Percentiles rank a stretch among this genome's conserved stretches.
Evolutionary conservation across 2,113 vertebrate species (phyloP).

Genomic region (Gadus chalcogrammus): DNA sequence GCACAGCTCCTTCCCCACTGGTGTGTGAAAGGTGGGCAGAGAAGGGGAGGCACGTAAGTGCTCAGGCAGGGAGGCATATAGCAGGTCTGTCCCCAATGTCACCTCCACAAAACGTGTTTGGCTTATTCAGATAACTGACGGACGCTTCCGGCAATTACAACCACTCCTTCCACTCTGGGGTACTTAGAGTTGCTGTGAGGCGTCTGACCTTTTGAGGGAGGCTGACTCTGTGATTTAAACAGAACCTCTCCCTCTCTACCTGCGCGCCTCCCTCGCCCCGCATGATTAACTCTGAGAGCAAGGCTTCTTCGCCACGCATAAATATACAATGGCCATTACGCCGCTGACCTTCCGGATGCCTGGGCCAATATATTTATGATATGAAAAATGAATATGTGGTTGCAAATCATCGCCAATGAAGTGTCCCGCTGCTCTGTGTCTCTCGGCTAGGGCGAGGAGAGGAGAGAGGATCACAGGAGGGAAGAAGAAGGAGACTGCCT

Average conservation of each 20-base stretch:
- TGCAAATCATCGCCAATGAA: constrained; percentile 52
- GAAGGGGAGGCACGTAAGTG: neutral
- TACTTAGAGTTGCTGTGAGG: constrained; percentile 32
- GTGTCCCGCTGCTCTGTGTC: constrained; percentile 40
- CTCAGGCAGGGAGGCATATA: neutral
- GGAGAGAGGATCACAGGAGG: constrained; percentile 9
- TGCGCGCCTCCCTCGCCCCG: constrained; percentile 44
- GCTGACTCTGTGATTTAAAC: constrained; percentile 49
- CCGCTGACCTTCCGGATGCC: constrained; percentile 55
- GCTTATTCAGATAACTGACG: constrained; percentile 24
- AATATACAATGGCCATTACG: constrained; percentile 63
- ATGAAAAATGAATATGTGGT: constrained; percentile 53
- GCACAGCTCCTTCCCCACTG: neutral
- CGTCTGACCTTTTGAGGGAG: constrained; percentile 53
- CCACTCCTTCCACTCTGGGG: constrained; percentile 35
- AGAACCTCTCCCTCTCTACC: constrained; percentile 49
- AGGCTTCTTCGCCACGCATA: constrained; percentile 56
- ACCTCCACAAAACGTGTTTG: constrained; percentile 42
- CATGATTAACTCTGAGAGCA: constrained; percentile 57
- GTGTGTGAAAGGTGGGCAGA: neutral
- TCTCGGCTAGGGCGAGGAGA: neutral
- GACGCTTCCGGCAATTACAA: constrained; percentile 39
- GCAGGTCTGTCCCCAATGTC: constrained; percentile 34
- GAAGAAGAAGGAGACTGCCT: constrained; percentile 16
- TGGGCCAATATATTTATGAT: constrained; percentile 60